Evolutionary conservation across 2,113 vertebrate genomes (phyloP).

Genomic region (Vicugna pacos): DNA sequence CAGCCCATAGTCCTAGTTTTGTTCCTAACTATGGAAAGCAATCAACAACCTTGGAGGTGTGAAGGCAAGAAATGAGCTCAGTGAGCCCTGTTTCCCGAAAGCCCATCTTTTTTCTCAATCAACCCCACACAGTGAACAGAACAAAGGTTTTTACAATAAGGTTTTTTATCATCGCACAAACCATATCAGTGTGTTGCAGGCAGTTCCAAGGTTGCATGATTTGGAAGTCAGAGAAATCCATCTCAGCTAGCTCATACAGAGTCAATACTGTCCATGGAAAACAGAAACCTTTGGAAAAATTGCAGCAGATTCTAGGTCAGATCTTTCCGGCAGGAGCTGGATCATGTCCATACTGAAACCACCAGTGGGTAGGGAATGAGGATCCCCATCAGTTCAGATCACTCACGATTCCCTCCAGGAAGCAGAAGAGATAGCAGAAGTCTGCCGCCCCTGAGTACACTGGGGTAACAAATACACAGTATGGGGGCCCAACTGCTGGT

Average conservation of each 20-base stretch:
- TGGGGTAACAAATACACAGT: background rate
- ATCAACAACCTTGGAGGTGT: background rate
- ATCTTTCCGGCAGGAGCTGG: background rate
- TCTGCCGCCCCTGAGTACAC: background rate
- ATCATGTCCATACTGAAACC: background rate
- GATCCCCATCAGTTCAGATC: background rate
- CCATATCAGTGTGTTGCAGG: background rate
- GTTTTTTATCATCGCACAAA: background rate
- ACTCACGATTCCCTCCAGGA: background rate
- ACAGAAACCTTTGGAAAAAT: background rate
- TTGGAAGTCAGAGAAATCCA: background rate
- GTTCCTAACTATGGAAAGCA: background rate
- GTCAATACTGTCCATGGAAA: background rate
- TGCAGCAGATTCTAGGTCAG: background rate
- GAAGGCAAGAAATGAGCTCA: slow-evolving; percentile 4
- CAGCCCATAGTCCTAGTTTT: background rate
- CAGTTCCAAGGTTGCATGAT: background rate
- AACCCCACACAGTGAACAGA: background rate
- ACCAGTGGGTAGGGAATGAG: background rate
- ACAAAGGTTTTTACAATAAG: background rate
- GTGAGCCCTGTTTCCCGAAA: background rate
- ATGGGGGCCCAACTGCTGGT: background rate
- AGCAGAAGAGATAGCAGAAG: background rate
- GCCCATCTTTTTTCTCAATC: background rate
- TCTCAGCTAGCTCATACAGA: background rate